phyloP scores from a whole-genome alignment of 1,140 invertebrate species.

The Himalopsyche phryganea region DNA sequence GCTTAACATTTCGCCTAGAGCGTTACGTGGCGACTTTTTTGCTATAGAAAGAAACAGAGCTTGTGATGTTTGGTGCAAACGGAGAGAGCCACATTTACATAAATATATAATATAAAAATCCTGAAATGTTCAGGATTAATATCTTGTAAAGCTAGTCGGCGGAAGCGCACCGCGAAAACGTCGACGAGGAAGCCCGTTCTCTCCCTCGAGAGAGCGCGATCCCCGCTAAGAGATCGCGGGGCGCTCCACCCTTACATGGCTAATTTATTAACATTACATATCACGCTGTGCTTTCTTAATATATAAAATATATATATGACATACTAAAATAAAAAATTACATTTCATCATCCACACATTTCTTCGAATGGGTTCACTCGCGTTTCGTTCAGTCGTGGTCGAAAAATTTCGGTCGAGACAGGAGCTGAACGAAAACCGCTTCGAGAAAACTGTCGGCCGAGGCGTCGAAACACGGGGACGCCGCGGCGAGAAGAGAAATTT shows the following conservation, averaged over 20 bases:
- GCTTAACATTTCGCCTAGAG: background rate
- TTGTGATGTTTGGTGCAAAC: slow-evolving; percentile 4
- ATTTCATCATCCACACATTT: slow-evolving; percentile 1
- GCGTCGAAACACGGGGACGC: background rate
- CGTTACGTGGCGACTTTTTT: too few species aligned
- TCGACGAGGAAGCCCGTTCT: background rate
- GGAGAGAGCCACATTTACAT: slow-evolving; percentile 10
- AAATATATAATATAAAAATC: background rate
- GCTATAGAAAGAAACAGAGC: too few species aligned
- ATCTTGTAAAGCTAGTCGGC: slow-evolving; percentile 20
- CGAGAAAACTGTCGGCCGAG: background rate
- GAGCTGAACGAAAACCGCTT: background rate
- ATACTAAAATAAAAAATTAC: slow-evolving; percentile 20
- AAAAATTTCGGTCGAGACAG: background rate
- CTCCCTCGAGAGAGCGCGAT: background rate
- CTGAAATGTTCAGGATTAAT: slow-evolving; percentile 1
- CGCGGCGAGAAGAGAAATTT: background rate
- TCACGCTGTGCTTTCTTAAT: slow-evolving; percentile 29
- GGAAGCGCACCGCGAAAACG: background rate
- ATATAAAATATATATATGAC: slow-evolving; percentile 11
- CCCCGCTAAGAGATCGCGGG: too few species aligned
- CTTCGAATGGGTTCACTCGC: slow-evolving; percentile 21
- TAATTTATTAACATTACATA: slow-evolving; percentile 24
- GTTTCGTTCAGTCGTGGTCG: slow-evolving; percentile 7
- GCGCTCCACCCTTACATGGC: too few species aligned